Conservation (phyloP, 2,113 vertebrate genomes). For the Maccullochella peelii region DNA sequence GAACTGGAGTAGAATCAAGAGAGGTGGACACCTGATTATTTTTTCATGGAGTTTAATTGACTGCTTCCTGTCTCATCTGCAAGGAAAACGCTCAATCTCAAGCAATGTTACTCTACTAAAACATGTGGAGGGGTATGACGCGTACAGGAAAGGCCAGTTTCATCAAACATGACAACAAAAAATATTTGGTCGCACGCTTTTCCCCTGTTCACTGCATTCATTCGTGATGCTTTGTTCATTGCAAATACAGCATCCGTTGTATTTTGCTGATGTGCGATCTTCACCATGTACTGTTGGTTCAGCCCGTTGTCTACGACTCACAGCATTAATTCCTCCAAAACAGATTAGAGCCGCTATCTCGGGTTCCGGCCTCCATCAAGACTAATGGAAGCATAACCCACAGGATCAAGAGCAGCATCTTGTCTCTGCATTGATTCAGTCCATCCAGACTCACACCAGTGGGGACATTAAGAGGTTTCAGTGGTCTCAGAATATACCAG, state of each 20-base stretch:
- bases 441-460: constrained; percentile 46
- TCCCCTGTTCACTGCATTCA: too few relatives aligned
- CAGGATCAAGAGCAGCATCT: constrained; percentile 67
- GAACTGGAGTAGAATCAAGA: not conserved
- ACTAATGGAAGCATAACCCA: constrained; percentile 78
- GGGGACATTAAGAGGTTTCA: constrained; percentile 61
- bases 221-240: not conserved
- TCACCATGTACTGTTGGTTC: constrained; percentile 32
- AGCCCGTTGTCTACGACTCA: constrained; percentile 31
- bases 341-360: constrained; percentile 74
- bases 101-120: not conserved
- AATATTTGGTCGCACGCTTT: not conserved
- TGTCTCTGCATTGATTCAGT: constrained; percentile 75
- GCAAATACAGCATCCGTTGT: constrained; percentile 1
- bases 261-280: constrained; percentile 49
- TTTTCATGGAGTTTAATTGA: not conserved
- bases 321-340: constrained; percentile 73
- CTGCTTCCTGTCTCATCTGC: not conserved
- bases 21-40: not conserved
- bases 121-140: not conserved
- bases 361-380: constrained; percentile 77
- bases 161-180: not conserved
- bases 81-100: not conserved
- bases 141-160: not conserved
- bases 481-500: constrained; percentile 30